Evolutionary conservation across 2,113 vertebrate genomes (phyloP).

Genomic region (Hemichromis elongatus): DNA sequence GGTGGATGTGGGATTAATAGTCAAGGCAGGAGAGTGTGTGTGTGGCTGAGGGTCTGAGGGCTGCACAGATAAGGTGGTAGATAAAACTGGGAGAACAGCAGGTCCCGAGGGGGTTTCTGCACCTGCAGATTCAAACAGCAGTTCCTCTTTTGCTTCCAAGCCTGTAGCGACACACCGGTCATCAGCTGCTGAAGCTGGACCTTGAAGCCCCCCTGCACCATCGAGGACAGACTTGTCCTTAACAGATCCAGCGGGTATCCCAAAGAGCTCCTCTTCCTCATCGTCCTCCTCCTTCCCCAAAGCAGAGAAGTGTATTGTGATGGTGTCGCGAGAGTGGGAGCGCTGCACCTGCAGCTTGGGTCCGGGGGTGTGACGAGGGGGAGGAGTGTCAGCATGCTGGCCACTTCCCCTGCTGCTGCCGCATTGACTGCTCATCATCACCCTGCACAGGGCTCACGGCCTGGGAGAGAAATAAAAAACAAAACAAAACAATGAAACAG

Average conservation of each 20-base stretch:
- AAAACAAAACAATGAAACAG: neutral
- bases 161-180: constrained; percentile 82
- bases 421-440: constrained; percentile 91
- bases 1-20: constrained; percentile 61
- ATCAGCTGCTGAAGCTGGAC: constrained; percentile 61
- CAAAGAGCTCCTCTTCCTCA: constrained; percentile 88
- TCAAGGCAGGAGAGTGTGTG: constrained; percentile 71
- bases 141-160: constrained; percentile 89
- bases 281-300: constrained; percentile 95
- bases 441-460: constrained; percentile 77
- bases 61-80: constrained; percentile 40
- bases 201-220: neutral
- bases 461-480: constrained; percentile 72
- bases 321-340: constrained; percentile 91
- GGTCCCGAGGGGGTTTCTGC: constrained; percentile 49
- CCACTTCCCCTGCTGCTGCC: constrained; percentile 57
- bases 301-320: constrained; percentile 98
- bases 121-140: constrained; percentile 72
- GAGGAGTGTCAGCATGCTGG: constrained; percentile 84
- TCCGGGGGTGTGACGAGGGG: constrained; percentile 73
- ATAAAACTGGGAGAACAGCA: constrained; percentile 61
- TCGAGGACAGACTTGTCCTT: neutral
- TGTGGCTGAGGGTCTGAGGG: constrained; percentile 45
- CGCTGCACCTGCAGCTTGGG: constrained; percentile 96
- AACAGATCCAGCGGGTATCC: constrained; percentile 43